Conservation (phyloP, 2,888 invertebrate genomes). For the Hypena proboscidalis region DNA sequence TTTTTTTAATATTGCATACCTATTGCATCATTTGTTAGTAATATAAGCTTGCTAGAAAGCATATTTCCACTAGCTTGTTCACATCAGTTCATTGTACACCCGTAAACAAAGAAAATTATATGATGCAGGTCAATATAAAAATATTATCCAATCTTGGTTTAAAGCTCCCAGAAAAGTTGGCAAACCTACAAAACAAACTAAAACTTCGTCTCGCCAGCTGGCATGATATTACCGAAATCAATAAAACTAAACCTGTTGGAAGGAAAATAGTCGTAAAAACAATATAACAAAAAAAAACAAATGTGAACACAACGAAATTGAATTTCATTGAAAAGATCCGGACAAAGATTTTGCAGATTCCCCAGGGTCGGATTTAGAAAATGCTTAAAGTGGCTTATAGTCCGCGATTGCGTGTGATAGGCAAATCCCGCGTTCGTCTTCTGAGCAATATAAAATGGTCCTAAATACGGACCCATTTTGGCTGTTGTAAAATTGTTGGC, state of each 20-base stretch:
- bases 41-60: too few species aligned
- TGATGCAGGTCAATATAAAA: too few species aligned
- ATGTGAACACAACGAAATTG: constrained; percentile 70
- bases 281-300: constrained; percentile 49
- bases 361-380: constrained; percentile 65
- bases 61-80: too few species aligned
- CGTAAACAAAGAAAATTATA: too few species aligned
- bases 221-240: background rate
- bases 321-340: constrained; percentile 76
- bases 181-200: background rate
- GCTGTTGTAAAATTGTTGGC: constrained; percentile 26
- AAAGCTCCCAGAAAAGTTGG: too few species aligned
- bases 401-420: constrained; percentile 73
- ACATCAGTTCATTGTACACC: too few species aligned
- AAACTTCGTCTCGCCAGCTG: background rate
- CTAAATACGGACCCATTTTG: constrained; percentile 53
- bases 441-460: constrained; percentile 58
- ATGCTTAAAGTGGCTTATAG: constrained; percentile 75
- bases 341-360: constrained; percentile 67
- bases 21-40: too few species aligned
- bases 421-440: constrained; percentile 66
- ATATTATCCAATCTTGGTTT: too few species aligned
- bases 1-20: too few species aligned
- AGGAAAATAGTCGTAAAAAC: constrained; percentile 42
- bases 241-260: constrained; percentile 19